Evolutionary conservation across 2,888 invertebrate genomes (phyloP).

Genomic region (Cerastis rubricosa): DNA sequence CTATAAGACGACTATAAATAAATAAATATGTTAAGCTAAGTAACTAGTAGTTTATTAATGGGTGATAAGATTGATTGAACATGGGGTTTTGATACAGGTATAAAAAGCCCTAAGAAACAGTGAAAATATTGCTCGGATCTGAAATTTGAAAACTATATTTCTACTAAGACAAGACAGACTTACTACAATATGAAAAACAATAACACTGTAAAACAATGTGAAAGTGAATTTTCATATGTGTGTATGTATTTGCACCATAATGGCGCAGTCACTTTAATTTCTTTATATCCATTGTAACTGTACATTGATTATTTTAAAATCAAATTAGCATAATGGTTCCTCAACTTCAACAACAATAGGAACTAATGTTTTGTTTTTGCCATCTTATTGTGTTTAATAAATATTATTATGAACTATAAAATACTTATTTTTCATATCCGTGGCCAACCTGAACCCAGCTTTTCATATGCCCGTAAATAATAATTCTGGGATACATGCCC

Average conservation of each 20-base stretch:
- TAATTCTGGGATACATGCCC: no score
- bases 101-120: conserved; percentile 3
- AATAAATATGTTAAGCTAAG: conserved; percentile 26
- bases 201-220: conserved; percentile 2
- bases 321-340: conserved; percentile 52
- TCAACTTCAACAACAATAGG: conserved; percentile 56
- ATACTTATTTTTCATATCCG: not conserved
- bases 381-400: conserved; percentile 70
- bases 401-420: conserved; percentile 63
- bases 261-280: conserved; percentile 11
- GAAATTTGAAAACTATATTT: conserved; percentile 27
- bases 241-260: conserved; percentile 22
- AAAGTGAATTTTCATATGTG: conserved; percentile 37
- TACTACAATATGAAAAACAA: not conserved
- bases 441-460: not conserved
- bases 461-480: no score
- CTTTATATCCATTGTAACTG: not conserved
- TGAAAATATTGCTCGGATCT: not conserved
- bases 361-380: conserved; percentile 72
- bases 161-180: conserved; percentile 5
- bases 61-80: conserved; percentile 5
- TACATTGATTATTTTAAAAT: conserved; percentile 45
- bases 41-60: conserved; percentile 12
- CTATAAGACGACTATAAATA: conserved; percentile 28
- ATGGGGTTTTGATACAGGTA: conserved; percentile 13